Conservation (phyloP, 2,113 vertebrate species). For the Telmatochromis bifrenatus region DNA sequence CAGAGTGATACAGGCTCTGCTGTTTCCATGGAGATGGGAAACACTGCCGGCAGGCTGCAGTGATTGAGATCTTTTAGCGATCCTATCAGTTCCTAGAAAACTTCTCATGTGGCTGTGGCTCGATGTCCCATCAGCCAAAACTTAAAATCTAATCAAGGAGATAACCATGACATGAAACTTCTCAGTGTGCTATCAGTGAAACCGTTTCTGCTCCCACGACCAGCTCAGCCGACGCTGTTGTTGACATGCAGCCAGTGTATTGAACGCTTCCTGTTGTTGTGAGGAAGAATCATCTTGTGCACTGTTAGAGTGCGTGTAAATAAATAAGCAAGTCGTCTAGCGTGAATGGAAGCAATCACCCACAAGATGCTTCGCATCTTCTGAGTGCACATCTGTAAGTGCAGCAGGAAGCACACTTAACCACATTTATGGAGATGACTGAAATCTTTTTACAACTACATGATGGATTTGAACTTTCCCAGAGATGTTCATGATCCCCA, state of each 20-base stretch:
- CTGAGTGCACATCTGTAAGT: neutral
- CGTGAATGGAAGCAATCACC: neutral
- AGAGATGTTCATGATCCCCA: neutral
- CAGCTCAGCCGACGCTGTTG: neutral
- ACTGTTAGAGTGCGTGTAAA: neutral
- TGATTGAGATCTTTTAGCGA: constrained; percentile 5
- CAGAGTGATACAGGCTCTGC: neutral
- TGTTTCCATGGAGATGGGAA: constrained; percentile 38
- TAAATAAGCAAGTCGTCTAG: neutral
- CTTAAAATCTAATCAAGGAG: neutral
- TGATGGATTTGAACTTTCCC: neutral
- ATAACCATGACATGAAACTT: neutral
- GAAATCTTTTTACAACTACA: neutral
- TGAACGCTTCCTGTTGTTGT: neutral
- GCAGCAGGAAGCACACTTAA: neutral
- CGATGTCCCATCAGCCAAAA: neutral
- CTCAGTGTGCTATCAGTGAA: neutral
- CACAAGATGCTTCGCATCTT: neutral
- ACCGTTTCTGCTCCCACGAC: neutral
- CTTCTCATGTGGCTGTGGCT: neutral
- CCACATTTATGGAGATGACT: neutral
- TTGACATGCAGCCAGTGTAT: neutral
- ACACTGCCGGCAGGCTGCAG: neutral
- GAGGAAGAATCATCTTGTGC: neutral
- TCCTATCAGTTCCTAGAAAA: constrained; percentile 22